phyloP scores from a whole-genome alignment of 2,797 vertebrate species.

The Hippopotamyrus pictus region DNA sequence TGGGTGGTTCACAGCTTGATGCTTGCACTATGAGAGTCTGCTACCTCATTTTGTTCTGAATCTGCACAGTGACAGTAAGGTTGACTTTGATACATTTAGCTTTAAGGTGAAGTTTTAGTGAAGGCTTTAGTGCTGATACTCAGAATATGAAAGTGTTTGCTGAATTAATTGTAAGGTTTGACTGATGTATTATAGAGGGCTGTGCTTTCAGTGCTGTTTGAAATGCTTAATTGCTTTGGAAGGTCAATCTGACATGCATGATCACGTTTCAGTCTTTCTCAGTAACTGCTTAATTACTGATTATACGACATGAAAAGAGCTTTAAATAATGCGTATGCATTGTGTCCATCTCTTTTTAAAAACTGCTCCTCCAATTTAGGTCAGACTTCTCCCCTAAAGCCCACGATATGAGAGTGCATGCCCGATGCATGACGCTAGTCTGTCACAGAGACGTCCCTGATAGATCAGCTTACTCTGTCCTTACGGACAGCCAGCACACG shows the following conservation, averaged over 20 bases:
- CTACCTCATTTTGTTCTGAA: not conserved
- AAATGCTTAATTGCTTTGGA: not conserved
- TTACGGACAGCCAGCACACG: conserved; percentile 45
- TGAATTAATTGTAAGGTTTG: not conserved
- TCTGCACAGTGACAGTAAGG: not conserved
- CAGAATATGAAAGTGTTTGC: not conserved
- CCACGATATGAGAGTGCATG: not conserved
- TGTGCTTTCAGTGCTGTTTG: not conserved
- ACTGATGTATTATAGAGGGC: not conserved
- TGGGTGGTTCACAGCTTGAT: not conserved
- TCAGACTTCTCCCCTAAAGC: not conserved
- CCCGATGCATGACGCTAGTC: not conserved
- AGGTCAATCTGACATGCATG: not conserved
- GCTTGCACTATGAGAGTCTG: not conserved
- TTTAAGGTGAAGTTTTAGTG: conserved; percentile 5
- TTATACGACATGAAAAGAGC: not conserved
- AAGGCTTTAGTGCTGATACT: conserved; percentile 4
- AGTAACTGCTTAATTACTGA: conserved; percentile 1
- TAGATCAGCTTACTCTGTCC: conserved; percentile 23
- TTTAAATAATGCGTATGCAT: not conserved
- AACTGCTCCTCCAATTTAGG: not conserved
- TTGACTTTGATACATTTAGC: not conserved
- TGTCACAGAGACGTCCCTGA: not conserved
- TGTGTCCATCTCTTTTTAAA: not conserved
- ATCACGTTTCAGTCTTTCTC: not conserved